Conservation (phyloP, 53 echinoderm and acorn worm genomes). For the Glandiceps talaboti region DNA sequence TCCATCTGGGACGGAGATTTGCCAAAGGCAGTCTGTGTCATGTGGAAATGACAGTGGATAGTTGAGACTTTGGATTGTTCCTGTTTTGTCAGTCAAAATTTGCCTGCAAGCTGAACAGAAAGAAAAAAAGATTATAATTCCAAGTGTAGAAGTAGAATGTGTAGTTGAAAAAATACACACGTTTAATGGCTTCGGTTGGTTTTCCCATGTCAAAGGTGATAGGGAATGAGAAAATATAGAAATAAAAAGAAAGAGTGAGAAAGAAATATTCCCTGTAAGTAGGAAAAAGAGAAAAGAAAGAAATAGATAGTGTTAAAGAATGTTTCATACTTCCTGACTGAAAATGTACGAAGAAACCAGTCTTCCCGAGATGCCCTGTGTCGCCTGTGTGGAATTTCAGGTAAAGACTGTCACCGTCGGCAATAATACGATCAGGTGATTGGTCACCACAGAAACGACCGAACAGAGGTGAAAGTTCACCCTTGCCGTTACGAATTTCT, state of each 20-base stretch:
- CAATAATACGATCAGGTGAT: constrained; percentile 33
- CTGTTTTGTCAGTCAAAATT: constrained; percentile 28
- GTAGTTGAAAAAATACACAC: no score
- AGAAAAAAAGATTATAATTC: no score
- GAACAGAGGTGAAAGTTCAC: constrained; percentile 48
- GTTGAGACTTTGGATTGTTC: constrained; percentile 40
- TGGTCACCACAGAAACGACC: constrained; percentile 55
- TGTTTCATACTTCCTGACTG: constrained; percentile 72
- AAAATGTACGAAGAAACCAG: constrained; percentile 53
- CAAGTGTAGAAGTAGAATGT: no score
- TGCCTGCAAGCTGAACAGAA: background rate
- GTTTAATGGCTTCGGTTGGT: no score
- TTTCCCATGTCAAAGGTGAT: no score
- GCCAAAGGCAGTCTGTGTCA: constrained; percentile 53
- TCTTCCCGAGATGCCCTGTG: constrained; percentile 17
- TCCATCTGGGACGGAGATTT: constrained; percentile 38
- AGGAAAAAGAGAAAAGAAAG: no score
- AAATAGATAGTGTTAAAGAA: no score
- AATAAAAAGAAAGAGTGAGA: no score
- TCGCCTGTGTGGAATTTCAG: constrained; percentile 46
- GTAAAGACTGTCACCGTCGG: constrained; percentile 45
- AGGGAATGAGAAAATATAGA: no score
- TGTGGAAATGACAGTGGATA: constrained; percentile 65
- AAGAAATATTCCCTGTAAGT: no score
- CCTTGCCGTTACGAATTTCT: constrained; percentile 54